These are phyloP conservation scores for Zygothrica quintamaculata DNA, from an alignment of 2,888 invertebrate species.

Conservation along the genomic window DNA sequence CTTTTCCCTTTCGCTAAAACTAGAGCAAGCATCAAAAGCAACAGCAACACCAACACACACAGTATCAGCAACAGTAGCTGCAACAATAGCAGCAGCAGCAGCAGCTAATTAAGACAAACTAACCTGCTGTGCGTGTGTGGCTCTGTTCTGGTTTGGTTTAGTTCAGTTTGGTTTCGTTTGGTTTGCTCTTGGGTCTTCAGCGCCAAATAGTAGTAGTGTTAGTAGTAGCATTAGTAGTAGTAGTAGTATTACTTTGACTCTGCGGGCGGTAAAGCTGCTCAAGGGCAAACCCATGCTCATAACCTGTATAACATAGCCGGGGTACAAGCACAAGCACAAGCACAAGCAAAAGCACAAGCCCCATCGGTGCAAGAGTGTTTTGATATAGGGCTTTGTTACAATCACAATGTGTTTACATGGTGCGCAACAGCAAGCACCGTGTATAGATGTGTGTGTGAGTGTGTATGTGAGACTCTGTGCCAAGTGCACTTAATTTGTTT, in stretches of 20 bases:
- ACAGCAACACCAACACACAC: slow-evolving; percentile 53
- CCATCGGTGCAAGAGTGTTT: slow-evolving; percentile 45
- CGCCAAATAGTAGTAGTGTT: slow-evolving; percentile 33
- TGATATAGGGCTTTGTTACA: slow-evolving; percentile 75
- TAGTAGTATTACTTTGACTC: slow-evolving; percentile 69
- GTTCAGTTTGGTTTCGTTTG: slow-evolving; percentile 11
- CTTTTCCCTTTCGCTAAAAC: slow-evolving; percentile 18
- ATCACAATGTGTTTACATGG: slow-evolving; percentile 76
- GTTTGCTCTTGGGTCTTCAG: slow-evolving; percentile 25
- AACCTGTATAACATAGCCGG: background rate
- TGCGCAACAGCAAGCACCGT: slow-evolving; percentile 50
- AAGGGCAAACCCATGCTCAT: slow-evolving; percentile 53
- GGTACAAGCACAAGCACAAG: too few relatives aligned
- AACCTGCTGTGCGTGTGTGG: slow-evolving; percentile 46
- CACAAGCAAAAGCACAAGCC: background rate
- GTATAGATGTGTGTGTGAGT: slow-evolving; percentile 15
- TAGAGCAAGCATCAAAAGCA: slow-evolving; percentile 22
- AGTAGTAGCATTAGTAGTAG: too few relatives aligned
- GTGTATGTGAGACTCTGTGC: slow-evolving; percentile 51
- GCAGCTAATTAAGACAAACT: slow-evolving; percentile 79
- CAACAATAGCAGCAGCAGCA: slow-evolving; percentile 25
- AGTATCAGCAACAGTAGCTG: slow-evolving; percentile 29
- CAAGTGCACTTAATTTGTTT: slow-evolving; percentile 82
- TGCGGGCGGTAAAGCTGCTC: slow-evolving; percentile 40
- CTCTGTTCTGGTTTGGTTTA: slow-evolving; percentile 13